Evolutionary conservation across 2,113 vertebrate species (phyloP), one percentile per base, ranked within the genome.

Genomic region (Istiophorus platypterus): DNA sequence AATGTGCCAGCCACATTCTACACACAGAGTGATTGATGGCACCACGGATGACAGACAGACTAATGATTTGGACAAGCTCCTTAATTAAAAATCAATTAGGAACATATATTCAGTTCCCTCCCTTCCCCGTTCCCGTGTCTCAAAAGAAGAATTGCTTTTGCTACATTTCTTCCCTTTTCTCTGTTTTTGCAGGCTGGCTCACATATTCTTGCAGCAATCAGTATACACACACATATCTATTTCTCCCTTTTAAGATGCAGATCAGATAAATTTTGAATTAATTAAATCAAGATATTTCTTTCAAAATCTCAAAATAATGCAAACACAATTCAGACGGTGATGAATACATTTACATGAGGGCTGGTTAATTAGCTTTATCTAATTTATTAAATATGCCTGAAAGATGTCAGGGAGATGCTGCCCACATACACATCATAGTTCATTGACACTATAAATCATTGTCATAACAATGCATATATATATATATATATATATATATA

Each of bases 31-130:
- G 94, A 95, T 93, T 92, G 92, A 94, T 93, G 88, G 82, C 75
- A 75, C 45, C 77, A 72, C 31, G 79, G 85, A 65, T 89, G 90
- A 94, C 89, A 89, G 91, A 89, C 80, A 73, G 83, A 84, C 83
- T 94, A 94, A 95, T 94, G 89, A 91, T 86, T 88, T 72, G 76
- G 86, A 94, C 94, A 91, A 90, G 90, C 83, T 74, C 89, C 87
- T 90, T 93, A 93, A 95, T 95, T 95, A 93, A 94, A 93, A 79
- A 91, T 89, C 92, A 92, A 91, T 94, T 95, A 94, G 75, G 42
- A 74, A 66, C 59, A 69, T 80, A 87, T 71, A 92, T 91, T 86
- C 51, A 85, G 85, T 89, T 89, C 72, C n/a, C 73, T 82, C 71
- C 3, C 37, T 58, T 65, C 59, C 71, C 31, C 42, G 18, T 59